Conservation (phyloP, 2,113 vertebrate species). For the Chloropsis cyanopogon region DNA sequence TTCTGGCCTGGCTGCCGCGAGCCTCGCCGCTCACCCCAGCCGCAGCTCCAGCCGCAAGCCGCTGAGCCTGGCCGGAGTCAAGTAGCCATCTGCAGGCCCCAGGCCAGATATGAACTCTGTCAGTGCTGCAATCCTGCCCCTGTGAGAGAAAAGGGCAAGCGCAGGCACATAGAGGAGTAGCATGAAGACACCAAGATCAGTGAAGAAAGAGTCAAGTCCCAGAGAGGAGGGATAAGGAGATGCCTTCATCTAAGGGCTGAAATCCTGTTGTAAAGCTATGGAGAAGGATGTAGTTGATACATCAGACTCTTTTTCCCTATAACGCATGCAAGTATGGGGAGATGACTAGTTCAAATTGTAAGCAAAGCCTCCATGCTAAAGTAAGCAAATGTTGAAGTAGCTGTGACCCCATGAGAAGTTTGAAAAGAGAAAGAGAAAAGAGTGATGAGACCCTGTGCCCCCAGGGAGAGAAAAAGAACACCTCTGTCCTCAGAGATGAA, state of each 20-base stretch:
- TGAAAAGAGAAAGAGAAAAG: not conserved
- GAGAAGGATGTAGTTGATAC: not conserved
- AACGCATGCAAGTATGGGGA: not conserved
- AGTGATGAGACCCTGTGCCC: not conserved
- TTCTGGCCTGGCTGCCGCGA: no score
- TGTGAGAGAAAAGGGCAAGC: not conserved
- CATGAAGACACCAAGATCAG: not conserved
- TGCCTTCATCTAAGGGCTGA: not conserved
- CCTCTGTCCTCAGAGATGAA: not conserved
- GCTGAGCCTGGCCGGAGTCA: no score
- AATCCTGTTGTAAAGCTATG: not conserved
- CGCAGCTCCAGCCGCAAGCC: no score
- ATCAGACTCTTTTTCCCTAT: not conserved
- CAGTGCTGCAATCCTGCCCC: not conserved
- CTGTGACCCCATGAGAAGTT: not conserved
- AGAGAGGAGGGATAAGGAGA: not conserved
- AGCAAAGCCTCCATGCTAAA: not conserved
- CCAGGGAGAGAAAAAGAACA: not conserved
- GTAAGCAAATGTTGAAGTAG: not conserved
- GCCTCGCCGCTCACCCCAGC: no score
- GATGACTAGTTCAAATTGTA: not conserved
- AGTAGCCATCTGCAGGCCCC: no score
- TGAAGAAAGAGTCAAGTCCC: not conserved
- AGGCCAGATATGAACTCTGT: fast-evolving
- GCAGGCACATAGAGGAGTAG: not conserved